Conservation (phyloP, 2,113 vertebrate genomes). For the Dolichotis patagonum region DNA sequence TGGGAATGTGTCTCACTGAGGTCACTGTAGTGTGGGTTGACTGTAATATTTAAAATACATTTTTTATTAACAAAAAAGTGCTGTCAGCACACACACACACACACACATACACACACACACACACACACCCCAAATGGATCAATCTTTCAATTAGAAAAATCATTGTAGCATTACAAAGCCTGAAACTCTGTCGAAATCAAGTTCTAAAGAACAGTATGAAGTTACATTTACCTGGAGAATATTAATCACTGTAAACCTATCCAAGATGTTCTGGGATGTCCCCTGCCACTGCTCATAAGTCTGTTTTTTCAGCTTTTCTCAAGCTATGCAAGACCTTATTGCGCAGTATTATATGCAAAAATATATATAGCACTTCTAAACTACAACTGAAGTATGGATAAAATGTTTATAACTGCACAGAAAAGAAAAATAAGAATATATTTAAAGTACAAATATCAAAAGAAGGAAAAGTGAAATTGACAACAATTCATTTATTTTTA, state of each 20-base stretch:
- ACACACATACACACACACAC: neutral
- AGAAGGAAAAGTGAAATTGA: neutral
- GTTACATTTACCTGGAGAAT: neutral
- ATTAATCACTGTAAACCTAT: neutral
- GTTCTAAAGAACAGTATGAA: conserved; percentile 9
- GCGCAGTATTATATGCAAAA: neutral
- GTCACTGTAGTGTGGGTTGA: neutral
- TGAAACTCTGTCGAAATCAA: neutral
- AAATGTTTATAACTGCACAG: neutral
- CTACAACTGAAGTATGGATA: neutral
- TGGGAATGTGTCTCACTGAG: neutral
- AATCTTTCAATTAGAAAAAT: neutral
- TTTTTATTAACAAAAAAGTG: neutral
- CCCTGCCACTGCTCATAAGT: neutral
- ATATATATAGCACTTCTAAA: neutral
- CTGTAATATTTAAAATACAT: neutral
- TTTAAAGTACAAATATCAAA: conserved; percentile 25
- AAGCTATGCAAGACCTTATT: conserved; percentile 17
- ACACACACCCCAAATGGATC: neutral
- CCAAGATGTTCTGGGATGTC: neutral
- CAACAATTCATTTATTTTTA: neutral
- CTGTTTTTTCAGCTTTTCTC: neutral
- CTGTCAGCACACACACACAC: neutral
- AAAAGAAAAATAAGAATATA: neutral
- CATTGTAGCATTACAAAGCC: neutral